A percentile compares a stretch with the other conserved stretches of the same genome.
phyloP scores from a whole-genome alignment of 2,113 vertebrate species.

The Etheostoma cragini region DNA sequence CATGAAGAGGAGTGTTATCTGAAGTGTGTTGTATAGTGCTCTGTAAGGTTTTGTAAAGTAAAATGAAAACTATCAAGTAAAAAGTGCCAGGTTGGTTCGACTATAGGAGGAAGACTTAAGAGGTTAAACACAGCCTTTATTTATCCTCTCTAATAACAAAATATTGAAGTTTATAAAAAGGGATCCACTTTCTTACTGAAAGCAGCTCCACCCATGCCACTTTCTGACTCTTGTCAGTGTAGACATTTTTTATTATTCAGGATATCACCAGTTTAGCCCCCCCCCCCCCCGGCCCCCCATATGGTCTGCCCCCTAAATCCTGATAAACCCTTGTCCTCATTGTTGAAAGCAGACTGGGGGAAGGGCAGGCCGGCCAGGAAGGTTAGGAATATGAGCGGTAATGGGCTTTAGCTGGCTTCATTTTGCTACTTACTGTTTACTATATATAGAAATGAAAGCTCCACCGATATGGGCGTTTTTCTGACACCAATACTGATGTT shows the following conservation, averaged over 20 bases:
- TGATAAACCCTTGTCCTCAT: conserved; percentile 70
- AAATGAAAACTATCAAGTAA: not conserved
- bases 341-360: conserved; percentile 44
- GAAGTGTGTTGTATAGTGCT: no score
- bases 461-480: no score
- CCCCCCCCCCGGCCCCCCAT: no score
- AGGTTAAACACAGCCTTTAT: not conserved
- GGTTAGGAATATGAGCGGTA: conserved; percentile 28
- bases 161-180: not conserved
- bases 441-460: no score
- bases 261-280: conserved; percentile 61
- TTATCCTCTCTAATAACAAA: not conserved
- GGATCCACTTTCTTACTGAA: not conserved
- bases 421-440: not conserved
- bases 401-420: conserved; percentile 4
- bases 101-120: not conserved
- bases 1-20: not conserved
- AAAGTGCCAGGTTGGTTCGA: not conserved
- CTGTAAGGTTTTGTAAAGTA: not conserved
- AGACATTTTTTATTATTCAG: not conserved
- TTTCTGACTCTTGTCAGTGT: not conserved
- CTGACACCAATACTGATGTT: no score
- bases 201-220: not conserved
- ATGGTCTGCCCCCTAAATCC: conserved; percentile 68
- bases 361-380: conserved; percentile 25